These are phyloP conservation scores for Cataglyphis albicans DNA, from an alignment of 2,888 invertebrate genomes.

Conservation along the genomic window DNA sequence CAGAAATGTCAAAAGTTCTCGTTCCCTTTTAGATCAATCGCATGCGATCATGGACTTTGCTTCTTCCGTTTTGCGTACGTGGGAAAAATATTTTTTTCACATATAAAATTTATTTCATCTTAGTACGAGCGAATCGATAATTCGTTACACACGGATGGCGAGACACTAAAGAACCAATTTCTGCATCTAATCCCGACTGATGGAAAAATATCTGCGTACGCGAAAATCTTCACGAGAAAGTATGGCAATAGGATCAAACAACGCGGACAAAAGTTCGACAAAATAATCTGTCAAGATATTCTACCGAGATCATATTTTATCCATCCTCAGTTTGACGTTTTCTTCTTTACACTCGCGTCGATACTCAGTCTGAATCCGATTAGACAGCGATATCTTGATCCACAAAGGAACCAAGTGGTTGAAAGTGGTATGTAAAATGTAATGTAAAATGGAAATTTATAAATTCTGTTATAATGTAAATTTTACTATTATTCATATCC, in stretches of 20 bases:
- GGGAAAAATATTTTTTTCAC: neutral
- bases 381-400: neutral
- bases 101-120: neutral
- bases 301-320: neutral
- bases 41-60: neutral
- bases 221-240: conserved; percentile 19
- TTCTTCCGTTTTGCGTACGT: neutral
- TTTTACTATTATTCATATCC: too few species aligned
- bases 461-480: neutral
- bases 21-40: neutral
- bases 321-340: neutral
- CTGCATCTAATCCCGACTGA: conserved; percentile 40
- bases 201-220: conserved; percentile 33
- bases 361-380: conserved; percentile 3
- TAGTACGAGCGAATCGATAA: conserved; percentile 24
- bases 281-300: conserved; percentile 23
- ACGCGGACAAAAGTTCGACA: neutral
- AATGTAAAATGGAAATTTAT: neutral
- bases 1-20: conserved; percentile 11
- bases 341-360: neutral
- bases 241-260: conserved; percentile 18
- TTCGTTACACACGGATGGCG: conserved; percentile 5
- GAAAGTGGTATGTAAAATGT: neutral
- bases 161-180: conserved; percentile 37
- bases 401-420: neutral